Evolutionary conservation across 2,888 invertebrate genomes (phyloP).

Genomic region (Caenorhabditis sp.): DNA sequence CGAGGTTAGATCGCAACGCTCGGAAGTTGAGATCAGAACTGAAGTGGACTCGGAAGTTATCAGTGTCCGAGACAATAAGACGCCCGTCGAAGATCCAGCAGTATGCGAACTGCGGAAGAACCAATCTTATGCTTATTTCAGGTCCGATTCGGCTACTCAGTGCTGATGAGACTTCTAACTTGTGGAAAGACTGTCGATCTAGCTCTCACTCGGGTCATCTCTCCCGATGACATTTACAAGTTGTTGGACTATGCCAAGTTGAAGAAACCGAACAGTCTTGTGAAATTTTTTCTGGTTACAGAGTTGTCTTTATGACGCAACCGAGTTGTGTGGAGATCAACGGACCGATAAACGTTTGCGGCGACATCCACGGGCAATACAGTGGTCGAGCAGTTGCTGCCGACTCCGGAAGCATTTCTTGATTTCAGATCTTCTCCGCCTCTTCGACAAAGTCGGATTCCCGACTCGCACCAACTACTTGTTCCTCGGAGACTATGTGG

Average conservation of each 20-base stretch:
- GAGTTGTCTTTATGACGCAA: constrained; percentile 37
- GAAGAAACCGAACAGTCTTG: not conserved
- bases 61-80: not conserved
- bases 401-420: not conserved
- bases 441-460: constrained; percentile 75
- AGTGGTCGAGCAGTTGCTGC: constrained; percentile 50
- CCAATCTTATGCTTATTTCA: not conserved
- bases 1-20: too few species aligned
- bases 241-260: constrained; percentile 17
- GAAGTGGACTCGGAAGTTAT: constrained; percentile 1
- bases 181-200: constrained; percentile 27
- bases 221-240: constrained; percentile 9
- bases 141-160: constrained; percentile 23
- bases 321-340: constrained; percentile 67
- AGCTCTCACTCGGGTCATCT: not conserved
- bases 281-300: constrained; percentile 7
- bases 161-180: constrained; percentile 28
- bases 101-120: not conserved
- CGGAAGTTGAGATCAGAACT: not conserved
- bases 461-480: constrained; percentile 74
- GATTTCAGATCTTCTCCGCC: constrained; percentile 70
- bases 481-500: constrained; percentile 79
- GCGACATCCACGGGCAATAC: constrained; percentile 79
- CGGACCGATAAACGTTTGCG: constrained; percentile 76
- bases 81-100: not conserved